These are phyloP conservation scores for Onychorhynchus coronatus DNA, from an alignment of 2,113 vertebrate species.

Conservation along the genomic window DNA sequence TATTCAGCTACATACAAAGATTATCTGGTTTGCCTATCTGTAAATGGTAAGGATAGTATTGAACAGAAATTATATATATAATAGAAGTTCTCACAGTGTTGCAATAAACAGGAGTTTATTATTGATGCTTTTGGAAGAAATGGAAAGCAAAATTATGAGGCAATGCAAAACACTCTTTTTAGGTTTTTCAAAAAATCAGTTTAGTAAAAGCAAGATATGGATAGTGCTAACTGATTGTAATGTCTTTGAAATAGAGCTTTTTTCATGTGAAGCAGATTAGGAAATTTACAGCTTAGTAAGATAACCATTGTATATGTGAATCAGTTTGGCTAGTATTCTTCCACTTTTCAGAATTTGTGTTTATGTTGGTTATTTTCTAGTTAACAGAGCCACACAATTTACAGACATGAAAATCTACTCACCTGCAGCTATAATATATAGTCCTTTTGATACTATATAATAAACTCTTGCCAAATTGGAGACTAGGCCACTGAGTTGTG, in stretches of 20 bases:
- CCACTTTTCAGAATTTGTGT: neutral
- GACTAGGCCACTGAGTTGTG: neutral
- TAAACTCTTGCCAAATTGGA: neutral
- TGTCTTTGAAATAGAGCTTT: neutral
- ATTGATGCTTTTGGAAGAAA: neutral
- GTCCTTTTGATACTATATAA: neutral
- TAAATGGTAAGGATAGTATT: neutral
- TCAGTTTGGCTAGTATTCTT: neutral
- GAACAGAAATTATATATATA: neutral
- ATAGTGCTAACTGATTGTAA: neutral
- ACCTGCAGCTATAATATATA: neutral
- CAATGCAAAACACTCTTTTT: neutral
- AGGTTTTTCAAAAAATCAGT: neutral
- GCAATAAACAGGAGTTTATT: neutral
- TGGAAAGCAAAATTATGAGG: neutral
- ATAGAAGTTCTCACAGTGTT: neutral
- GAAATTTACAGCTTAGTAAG: neutral
- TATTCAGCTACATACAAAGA: neutral
- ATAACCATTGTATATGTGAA: neutral
- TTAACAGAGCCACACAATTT: neutral
- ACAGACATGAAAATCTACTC: neutral
- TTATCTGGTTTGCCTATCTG: rapidly evolving
- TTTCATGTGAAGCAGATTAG: neutral
- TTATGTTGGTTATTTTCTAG: neutral
- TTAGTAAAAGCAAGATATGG: neutral